Evolutionary conservation across 2,888 invertebrate genomes (phyloP).

Genomic region (Cabera pusaria): DNA sequence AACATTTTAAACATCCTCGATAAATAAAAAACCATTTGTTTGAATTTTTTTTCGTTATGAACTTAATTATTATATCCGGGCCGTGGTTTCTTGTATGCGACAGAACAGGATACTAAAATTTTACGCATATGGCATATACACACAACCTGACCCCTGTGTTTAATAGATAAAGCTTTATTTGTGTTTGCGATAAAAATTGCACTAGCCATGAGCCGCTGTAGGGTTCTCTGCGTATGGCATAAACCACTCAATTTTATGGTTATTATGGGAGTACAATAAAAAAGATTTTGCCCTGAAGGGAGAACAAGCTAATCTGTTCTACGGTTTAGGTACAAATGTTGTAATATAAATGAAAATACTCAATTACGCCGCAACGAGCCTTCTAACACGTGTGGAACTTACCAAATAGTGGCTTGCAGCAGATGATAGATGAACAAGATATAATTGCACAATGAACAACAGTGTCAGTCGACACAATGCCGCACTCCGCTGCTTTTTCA

Average conservation of each 20-base stretch:
- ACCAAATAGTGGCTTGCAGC: conserved; percentile 40
- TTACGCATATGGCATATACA: conserved; percentile 55
- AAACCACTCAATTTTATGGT: conserved; percentile 27
- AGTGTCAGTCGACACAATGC: conserved; percentile 49
- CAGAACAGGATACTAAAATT: conserved; percentile 19
- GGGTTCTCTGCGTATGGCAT: conserved; percentile 24
- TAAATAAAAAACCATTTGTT: no score
- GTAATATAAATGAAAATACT: conserved; percentile 13
- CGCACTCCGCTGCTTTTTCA: conserved; percentile 53
- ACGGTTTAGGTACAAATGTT: conserved; percentile 14
- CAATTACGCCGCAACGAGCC: conserved; percentile 18
- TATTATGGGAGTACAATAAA: conserved; percentile 25
- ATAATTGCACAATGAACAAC: conserved; percentile 55
- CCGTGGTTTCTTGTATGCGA: conserved; percentile 1
- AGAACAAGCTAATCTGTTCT: conserved; percentile 19
- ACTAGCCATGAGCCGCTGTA: conserved; percentile 12
- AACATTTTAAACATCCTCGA: no score
- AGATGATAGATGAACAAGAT: conserved; percentile 59
- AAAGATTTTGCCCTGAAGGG: conserved; percentile 22
- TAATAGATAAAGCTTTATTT: conserved; percentile 40
- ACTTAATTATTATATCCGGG: no score
- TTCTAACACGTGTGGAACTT: no score
- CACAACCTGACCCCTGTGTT: conserved; percentile 43
- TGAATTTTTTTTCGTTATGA: no score
- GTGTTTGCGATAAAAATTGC: conserved; percentile 35